Evolutionary conservation across 2,797 vertebrate species (phyloP), one percentile per base, ranked within the genome.

Genomic region (Leptoclinus maculatus): DNA sequence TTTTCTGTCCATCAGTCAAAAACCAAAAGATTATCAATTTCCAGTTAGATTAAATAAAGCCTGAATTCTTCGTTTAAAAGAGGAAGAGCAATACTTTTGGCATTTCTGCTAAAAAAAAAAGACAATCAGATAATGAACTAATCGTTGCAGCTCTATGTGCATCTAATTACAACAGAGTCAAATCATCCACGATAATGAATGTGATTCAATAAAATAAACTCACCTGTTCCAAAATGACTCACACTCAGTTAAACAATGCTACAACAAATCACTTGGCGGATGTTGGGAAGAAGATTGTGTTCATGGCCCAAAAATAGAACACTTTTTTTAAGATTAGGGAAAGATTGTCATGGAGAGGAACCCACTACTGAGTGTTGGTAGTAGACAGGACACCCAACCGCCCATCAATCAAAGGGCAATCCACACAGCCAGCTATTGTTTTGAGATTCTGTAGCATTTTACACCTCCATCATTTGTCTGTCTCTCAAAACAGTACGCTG

Each of bases 131-230:
- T 10, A 10, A 34, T 19, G 13, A 34, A 57, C 49, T 38, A 27
- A 64, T 38, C 5, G 0, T 27, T 45, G 23, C 29, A 76, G 21
- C 36, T 67, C 10, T 2, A 49, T 58, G 56, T 58, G 45, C 25
- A 41, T 21, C 29, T 56, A 41, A 72, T 82, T 65, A 71, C n/a
- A 60, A 62, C 12, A 38, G 10, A 49, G 27, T 65, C 65, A 41
- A 65, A 67, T 64, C 43, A 54, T 49, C 27, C 16, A 29, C 45
- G 34, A 23, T 47, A 3, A 56, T 10, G 29, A 59, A 38, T 60
- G 43, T 54, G 25, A 77, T 68, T 39, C 19, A 21, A 49, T 21
- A 23, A 56, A 70, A 72, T 7, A 29, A 23, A 29, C 11, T 49
- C 25, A 32, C n/a, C 14, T 65, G 17, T 32, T 56, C 54, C 10